Percentiles rank a stretch among this genome's conserved stretches.
phyloP scores from a whole-genome alignment of 2,113 vertebrate species.

The Platycercus adscitus region DNA sequence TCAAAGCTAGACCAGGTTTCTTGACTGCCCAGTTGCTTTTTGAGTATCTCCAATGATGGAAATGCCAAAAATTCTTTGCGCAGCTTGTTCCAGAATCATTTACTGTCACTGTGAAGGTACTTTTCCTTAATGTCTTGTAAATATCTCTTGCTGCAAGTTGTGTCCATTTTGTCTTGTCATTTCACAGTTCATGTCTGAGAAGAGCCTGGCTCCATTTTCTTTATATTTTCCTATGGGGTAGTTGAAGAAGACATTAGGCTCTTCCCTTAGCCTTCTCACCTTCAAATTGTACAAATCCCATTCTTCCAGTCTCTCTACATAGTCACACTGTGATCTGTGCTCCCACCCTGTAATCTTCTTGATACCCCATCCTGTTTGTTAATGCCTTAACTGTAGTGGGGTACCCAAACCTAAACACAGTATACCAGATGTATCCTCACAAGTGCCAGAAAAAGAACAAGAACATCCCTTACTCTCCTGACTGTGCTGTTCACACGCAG shows the following conservation, averaged over 20 bases:
- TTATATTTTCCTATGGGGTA: not conserved
- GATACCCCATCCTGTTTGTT: not conserved
- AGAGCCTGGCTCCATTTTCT: not conserved
- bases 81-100: not conserved
- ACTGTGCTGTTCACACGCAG: not conserved
- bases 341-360: not conserved
- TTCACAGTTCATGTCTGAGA: not conserved
- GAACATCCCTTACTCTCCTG: not conserved
- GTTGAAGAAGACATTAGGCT: not conserved
- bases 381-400: not conserved
- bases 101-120: not conserved
- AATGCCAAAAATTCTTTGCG: not conserved
- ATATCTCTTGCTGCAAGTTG: not conserved
- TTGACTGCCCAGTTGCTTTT: not conserved
- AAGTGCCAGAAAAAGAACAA: not conserved
- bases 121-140: not conserved
- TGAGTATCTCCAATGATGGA: not conserved
- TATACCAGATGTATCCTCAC: not conserved
- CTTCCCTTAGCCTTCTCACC: not conserved
- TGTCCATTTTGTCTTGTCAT: not conserved
- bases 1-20: not conserved
- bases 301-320: not conserved
- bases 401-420: not conserved
- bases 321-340: not conserved
- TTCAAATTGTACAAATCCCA: not conserved